phyloP scores from a whole-genome alignment of 2,113 vertebrate species.

The Aplodontia rufa region DNA sequence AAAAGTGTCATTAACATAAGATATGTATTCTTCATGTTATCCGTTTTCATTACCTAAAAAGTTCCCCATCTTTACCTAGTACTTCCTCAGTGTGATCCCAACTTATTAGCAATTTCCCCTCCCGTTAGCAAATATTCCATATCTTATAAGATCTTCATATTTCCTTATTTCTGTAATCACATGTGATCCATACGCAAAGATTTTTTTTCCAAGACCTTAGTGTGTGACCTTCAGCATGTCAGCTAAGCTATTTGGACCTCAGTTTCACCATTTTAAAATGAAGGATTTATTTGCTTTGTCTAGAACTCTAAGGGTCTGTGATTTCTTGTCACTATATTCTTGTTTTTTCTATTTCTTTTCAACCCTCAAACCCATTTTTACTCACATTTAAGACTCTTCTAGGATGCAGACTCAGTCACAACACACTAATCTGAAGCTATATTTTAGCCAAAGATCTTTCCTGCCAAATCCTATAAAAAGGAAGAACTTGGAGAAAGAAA shows the following conservation, averaged over 20 bases:
- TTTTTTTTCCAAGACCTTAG: background rate
- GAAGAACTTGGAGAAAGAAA: conserved; percentile 49
- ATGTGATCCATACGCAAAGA: background rate
- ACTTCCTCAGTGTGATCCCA: background rate
- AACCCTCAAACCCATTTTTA: conserved; percentile 55
- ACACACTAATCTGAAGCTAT: conserved; percentile 39
- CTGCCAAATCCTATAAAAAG: conserved; percentile 35
- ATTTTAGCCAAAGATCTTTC: conserved; percentile 59
- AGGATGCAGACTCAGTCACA: conserved; percentile 28
- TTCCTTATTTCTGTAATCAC: background rate
- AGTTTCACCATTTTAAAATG: background rate
- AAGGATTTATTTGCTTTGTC: background rate
- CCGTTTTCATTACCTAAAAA: background rate
- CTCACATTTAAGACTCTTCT: conserved; percentile 35
- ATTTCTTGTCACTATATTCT: background rate
- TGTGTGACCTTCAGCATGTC: background rate
- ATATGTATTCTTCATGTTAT: background rate
- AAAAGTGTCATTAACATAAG: background rate
- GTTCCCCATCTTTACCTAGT: background rate
- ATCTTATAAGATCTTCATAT: background rate
- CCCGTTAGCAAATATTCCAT: background rate
- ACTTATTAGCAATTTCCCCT: background rate
- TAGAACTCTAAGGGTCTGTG: background rate
- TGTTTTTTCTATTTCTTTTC: background rate
- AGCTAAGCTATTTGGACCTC: background rate